These are phyloP conservation scores for Melanotaenia trifasciata DNA, from an alignment of 2,797 vertebrate genomes.

Conservation along the genomic window DNA sequence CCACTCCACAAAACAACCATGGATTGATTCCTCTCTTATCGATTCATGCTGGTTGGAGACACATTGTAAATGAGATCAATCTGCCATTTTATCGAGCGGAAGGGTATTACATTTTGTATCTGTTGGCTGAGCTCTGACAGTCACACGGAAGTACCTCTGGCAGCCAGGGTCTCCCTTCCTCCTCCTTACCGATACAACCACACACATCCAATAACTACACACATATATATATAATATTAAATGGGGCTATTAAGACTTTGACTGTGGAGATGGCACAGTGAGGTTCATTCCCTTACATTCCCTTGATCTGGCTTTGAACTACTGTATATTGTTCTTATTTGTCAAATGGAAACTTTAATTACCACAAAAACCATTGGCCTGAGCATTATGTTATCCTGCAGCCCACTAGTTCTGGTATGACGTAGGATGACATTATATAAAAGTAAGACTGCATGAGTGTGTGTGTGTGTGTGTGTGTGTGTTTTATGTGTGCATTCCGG, in stretches of 20 bases:
- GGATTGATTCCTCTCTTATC: conserved; percentile 43
- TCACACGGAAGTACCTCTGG: conserved; percentile 43
- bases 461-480: conserved; percentile 8
- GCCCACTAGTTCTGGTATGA: conserved; percentile 11
- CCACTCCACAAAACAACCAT: conserved; percentile 26
- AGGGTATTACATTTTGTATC: conserved; percentile 57
- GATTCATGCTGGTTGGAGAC: conserved; percentile 46
- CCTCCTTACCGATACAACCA: conserved; percentile 38
- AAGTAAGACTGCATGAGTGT: conserved; percentile 32
- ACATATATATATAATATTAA: conserved; percentile 58
- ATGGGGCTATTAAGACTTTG: conserved; percentile 44
- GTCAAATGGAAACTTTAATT: conserved; percentile 61
- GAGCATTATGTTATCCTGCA: conserved; percentile 14
- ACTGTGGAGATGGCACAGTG: conserved; percentile 30
- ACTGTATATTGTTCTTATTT: conserved; percentile 39
- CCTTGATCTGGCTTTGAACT: conserved; percentile 36
- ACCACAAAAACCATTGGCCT: conserved; percentile 51
- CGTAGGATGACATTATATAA: conserved; percentile 43
- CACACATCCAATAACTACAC: conserved; percentile 13
- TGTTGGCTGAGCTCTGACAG: conserved; percentile 53
- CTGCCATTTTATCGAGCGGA: conserved; percentile 69
- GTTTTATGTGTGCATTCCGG: conserved; percentile 47
- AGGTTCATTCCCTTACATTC: conserved; percentile 43
- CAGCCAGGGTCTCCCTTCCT: conserved; percentile 44
- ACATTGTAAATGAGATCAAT: conserved; percentile 63